These are phyloP conservation scores for Pipra filicauda DNA, from an alignment of 2,113 vertebrate genomes.

Conservation along the genomic window DNA sequence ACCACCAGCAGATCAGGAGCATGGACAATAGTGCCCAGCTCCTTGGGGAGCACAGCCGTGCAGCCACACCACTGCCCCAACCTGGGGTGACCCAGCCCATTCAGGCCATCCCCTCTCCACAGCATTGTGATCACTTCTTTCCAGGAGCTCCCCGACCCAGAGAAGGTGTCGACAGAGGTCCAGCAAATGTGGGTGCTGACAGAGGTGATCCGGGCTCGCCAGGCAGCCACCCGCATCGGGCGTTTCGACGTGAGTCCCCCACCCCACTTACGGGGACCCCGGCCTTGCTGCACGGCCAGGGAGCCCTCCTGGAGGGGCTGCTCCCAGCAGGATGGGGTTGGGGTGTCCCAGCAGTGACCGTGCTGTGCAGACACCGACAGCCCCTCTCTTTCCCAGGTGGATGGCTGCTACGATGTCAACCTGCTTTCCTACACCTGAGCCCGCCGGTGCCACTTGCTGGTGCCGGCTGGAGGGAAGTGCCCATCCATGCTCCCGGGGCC, in stretches of 20 bases:
- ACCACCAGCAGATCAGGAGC: fast-evolving
- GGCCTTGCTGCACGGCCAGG: fast-evolving
- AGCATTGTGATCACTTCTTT: neutral
- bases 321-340: neutral
- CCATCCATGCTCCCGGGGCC: neutral
- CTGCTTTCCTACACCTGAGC: conserved; percentile 86
- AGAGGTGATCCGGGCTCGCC: conserved; percentile 90
- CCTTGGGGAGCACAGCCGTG: neutral
- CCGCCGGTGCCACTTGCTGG: fast-evolving
- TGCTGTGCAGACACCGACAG: neutral
- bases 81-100: fast-evolving
- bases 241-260: conserved; percentile 89
- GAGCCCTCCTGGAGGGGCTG: neutral
- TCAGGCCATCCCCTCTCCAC: fast-evolving
- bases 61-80: neutral
- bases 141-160: conserved; percentile 88
- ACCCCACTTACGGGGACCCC: fast-evolving
- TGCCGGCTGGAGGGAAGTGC: neutral
- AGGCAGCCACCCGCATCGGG: conserved; percentile 85
- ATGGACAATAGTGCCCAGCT: neutral
- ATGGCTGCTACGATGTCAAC: conserved; percentile 93
- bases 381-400: conserved; percentile 80
- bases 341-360: neutral
- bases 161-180: conserved; percentile 87
- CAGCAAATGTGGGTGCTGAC: conserved; percentile 98